Percentiles rank a stretch among this genome's conserved stretches.
These are phyloP conservation scores for Maniola hyperantus DNA, from an alignment of 2,888 invertebrate species.

Conservation along the genomic window DNA sequence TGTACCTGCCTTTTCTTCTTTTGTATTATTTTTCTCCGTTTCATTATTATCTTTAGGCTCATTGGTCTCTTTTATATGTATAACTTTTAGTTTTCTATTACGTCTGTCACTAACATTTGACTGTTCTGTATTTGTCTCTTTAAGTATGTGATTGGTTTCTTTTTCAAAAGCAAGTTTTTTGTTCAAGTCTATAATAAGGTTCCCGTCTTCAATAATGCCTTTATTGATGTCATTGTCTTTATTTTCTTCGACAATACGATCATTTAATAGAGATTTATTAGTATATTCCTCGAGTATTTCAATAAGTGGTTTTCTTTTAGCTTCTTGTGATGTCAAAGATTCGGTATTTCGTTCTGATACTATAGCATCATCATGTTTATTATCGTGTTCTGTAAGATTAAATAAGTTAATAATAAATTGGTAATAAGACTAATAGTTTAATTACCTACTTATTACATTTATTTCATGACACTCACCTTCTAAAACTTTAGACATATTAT, in stretches of 20 bases:
- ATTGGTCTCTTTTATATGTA: slow-evolving; percentile 23
- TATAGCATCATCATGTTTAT: slow-evolving; percentile 38
- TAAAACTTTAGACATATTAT: slow-evolving; percentile 46
- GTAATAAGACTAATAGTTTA: no score
- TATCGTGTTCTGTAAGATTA: slow-evolving; percentile 29
- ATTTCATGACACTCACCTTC: slow-evolving; percentile 48
- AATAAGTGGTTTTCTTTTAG: slow-evolving; percentile 59
- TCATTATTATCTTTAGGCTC: slow-evolving; percentile 24
- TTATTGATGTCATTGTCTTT: slow-evolving; percentile 33
- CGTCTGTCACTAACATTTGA: background rate
- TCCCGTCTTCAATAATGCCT: slow-evolving; percentile 49
- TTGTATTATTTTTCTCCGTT: slow-evolving; percentile 8
- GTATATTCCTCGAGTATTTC: slow-evolving; percentile 59
- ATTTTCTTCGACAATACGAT: slow-evolving; percentile 34
- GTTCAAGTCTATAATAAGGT: slow-evolving; percentile 56
- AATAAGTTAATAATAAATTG: background rate
- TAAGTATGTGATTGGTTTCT: slow-evolving; percentile 15
- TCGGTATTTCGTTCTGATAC: slow-evolving; percentile 1
- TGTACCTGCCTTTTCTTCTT: background rate
- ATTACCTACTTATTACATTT: no score
- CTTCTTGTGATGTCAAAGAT: slow-evolving; percentile 35
- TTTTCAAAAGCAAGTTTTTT: slow-evolving; percentile 52
- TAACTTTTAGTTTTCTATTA: slow-evolving; percentile 22
- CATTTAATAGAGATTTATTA: slow-evolving; percentile 40
- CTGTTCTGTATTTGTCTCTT: slow-evolving; percentile 1